Conservation (phyloP, 2,113 vertebrate genomes). For the Mus musculus region DNA sequence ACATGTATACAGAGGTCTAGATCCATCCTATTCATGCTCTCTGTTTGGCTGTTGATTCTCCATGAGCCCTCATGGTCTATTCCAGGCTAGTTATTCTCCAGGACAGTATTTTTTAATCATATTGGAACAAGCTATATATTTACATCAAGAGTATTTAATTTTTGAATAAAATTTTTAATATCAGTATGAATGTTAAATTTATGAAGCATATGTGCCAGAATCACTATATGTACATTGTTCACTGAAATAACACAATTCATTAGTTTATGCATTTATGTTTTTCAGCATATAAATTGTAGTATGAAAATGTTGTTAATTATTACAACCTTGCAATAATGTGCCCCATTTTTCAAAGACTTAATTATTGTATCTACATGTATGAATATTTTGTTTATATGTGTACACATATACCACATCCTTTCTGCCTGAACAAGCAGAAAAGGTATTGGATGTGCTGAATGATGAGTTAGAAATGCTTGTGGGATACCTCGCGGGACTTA, state of each 20-base stretch:
- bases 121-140: background rate
- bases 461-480: background rate
- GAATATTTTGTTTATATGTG: background rate
- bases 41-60: too few relatives aligned
- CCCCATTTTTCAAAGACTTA: background rate
- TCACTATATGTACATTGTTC: background rate
- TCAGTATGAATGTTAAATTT: background rate
- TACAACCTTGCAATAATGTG: background rate
- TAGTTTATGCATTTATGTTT: background rate
- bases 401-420: background rate
- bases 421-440: rapidly evolving
- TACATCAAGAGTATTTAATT: background rate
- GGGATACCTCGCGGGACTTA: background rate
- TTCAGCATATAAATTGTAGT: background rate
- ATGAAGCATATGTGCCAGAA: background rate
- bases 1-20: too few relatives aligned
- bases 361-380: background rate
- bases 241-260: background rate
- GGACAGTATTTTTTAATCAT: background rate
- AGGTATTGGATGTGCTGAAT: too few relatives aligned
- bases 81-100: background rate
- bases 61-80: too few relatives aligned
- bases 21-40: too few relatives aligned
- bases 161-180: background rate
- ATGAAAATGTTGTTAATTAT: background rate